Conservation (phyloP, 2,797 vertebrate species). For the Podarcis lilfordi region DNA sequence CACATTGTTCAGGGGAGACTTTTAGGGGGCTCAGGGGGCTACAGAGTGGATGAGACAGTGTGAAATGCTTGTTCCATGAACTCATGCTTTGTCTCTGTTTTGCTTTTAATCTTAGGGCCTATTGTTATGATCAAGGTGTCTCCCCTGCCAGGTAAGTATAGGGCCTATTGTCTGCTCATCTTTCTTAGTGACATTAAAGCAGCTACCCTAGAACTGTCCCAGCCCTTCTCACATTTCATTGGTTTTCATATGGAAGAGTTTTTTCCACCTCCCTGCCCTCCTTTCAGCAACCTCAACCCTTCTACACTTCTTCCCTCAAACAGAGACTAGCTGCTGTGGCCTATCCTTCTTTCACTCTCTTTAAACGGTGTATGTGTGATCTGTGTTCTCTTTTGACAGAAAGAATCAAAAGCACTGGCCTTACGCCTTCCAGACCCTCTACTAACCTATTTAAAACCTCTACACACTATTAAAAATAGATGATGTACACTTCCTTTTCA, state of each 20-base stretch:
- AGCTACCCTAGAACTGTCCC: neutral
- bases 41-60: neutral
- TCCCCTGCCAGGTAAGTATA: no score
- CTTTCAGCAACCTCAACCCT: no score
- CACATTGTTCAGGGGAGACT: neutral
- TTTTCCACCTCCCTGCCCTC: no score
- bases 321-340: neutral
- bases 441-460: neutral
- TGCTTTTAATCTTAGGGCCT: no score
- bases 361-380: neutral
- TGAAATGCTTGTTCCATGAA: no score
- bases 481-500: constrained; percentile 4
- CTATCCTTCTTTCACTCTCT: neutral
- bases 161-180: no score
- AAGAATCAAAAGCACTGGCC: neutral
- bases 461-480: neutral
- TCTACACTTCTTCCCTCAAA: neutral
- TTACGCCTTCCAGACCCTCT: neutral
- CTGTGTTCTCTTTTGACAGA: neutral
- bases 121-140: no score
- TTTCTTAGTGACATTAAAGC: neutral
- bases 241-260: neutral
- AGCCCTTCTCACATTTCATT: neutral
- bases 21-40: neutral
- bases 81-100: no score